phyloP scores from a whole-genome alignment of 2,797 vertebrate genomes.

The Micropoecilia bifurca region DNA sequence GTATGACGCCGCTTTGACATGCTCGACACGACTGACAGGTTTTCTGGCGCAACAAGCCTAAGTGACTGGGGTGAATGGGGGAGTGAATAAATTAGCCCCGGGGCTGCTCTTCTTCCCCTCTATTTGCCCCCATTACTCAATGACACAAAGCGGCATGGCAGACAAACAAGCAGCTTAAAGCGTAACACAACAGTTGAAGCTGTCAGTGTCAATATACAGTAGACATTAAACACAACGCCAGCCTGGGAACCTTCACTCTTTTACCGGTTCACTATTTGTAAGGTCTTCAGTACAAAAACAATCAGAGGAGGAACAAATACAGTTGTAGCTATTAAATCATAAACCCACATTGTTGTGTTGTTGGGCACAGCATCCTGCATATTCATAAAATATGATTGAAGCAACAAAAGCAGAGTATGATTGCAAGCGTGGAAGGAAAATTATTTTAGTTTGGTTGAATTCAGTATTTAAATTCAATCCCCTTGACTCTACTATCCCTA shows the following conservation, averaged over 20 bases:
- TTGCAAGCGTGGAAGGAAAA: not conserved
- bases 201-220: constrained; percentile 73
- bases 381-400: constrained; percentile 39
- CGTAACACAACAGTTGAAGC: constrained; percentile 81
- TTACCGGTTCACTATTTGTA: constrained; percentile 22
- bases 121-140: constrained; percentile 80
- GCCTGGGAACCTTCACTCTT: constrained; percentile 32
- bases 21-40: constrained; percentile 75
- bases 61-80: constrained; percentile 73
- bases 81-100: constrained; percentile 83
- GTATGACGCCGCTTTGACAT: constrained; percentile 42
- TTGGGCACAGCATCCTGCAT: constrained; percentile 17
- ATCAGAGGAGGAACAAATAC: constrained; percentile 18
- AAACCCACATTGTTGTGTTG: constrained; percentile 13
- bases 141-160: constrained; percentile 72
- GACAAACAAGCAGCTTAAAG: constrained; percentile 78
- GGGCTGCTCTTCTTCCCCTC: constrained; percentile 76
- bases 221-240: constrained; percentile 64
- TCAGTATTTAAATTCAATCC: not conserved
- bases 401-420: not conserved
- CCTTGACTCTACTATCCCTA: not conserved
- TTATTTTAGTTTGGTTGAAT: not conserved
- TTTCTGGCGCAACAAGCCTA: constrained; percentile 71
- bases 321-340: constrained; percentile 32
- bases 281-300: constrained; percentile 46